These are phyloP conservation scores for Cheiracanthium punctorium DNA, from an alignment of 2,888 invertebrate genomes.

Conservation along the genomic window DNA sequence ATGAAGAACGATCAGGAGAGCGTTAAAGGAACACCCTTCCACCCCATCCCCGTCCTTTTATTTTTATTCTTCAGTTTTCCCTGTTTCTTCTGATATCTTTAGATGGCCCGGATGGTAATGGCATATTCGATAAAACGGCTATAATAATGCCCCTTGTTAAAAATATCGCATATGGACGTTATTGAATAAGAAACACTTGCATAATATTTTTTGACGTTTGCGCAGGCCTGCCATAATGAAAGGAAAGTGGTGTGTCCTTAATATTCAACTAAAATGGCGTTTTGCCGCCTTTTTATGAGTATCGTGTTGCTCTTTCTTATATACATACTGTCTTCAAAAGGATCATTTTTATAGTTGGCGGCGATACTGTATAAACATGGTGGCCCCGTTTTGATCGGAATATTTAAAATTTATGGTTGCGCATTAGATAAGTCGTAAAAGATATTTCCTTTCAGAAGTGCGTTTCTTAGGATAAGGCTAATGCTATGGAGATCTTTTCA, in stretches of 20 bases:
- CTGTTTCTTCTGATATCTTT: constrained; percentile 45
- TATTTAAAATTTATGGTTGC: too few relatives aligned
- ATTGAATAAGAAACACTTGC: constrained; percentile 11
- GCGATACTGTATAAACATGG: too few relatives aligned
- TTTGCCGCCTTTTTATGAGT: constrained; percentile 19
- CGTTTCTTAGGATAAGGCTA: too few relatives aligned
- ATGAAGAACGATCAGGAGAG: constrained; percentile 52
- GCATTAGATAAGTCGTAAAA: too few relatives aligned
- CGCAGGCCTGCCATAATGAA: neutral
- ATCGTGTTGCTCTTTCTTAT: neutral
- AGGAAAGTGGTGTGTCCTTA: constrained; percentile 18
- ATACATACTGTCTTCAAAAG: neutral
- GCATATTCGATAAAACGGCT: constrained; percentile 30
- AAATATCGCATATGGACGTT: constrained; percentile 29
- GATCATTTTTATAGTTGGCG: neutral
- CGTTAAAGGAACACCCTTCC: constrained; percentile 11
- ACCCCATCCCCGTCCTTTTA: neutral
- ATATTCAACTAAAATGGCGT: neutral
- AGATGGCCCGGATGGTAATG: constrained; percentile 46
- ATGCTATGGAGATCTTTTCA: too few relatives aligned
- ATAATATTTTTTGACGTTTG: constrained; percentile 15
- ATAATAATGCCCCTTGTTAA: constrained; percentile 29
- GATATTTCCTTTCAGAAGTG: too few relatives aligned
- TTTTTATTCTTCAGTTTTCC: constrained; percentile 43
- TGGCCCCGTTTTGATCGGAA: too few relatives aligned